Evolutionary conservation across 1,140 invertebrate species (phyloP).

Genomic region (Bursaphelenchus mucronatus): DNA sequence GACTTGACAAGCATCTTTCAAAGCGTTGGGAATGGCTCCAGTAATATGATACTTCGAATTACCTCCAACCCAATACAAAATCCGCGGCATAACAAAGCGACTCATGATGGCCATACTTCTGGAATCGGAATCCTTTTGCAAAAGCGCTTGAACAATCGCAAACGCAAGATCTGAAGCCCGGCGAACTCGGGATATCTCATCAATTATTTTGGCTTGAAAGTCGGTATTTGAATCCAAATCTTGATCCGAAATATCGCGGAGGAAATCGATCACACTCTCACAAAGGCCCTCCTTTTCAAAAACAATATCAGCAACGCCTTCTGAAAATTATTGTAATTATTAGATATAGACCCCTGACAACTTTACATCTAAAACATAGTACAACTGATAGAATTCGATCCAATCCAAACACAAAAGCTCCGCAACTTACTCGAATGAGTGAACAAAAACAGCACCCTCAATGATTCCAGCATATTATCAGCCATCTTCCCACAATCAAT

Average conservation of each 20-base stretch:
- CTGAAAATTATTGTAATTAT: background rate
- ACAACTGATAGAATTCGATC: slow-evolving; percentile 1
- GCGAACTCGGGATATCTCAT: background rate
- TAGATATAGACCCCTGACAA: background rate
- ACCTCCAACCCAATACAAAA: slow-evolving; percentile 16
- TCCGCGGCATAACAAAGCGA: slow-evolving; percentile 12
- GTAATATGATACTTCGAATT: background rate
- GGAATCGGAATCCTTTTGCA: slow-evolving; percentile 2
- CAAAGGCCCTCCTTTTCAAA: slow-evolving; percentile 12
- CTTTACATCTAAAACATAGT: background rate
- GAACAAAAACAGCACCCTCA: background rate
- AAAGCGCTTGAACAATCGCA: slow-evolving; percentile 5
- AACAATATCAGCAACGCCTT: slow-evolving; percentile 5
- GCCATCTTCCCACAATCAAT: too few species aligned
- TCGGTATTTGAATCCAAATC: slow-evolving; percentile 5
- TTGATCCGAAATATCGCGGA: slow-evolving; percentile 12
- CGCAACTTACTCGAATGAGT: background rate
- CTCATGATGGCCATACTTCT: background rate
- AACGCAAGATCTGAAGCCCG: slow-evolving; percentile 8
- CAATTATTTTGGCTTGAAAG: background rate
- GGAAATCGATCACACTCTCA: background rate
- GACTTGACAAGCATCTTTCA: background rate
- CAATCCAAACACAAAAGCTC: slow-evolving; percentile 10
- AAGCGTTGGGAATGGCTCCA: background rate
- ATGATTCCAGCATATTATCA: background rate